Base-by-base conservation (phyloP, 1,140 invertebrate genomes). In the Caenorhabditis tropicalis region DNA sequence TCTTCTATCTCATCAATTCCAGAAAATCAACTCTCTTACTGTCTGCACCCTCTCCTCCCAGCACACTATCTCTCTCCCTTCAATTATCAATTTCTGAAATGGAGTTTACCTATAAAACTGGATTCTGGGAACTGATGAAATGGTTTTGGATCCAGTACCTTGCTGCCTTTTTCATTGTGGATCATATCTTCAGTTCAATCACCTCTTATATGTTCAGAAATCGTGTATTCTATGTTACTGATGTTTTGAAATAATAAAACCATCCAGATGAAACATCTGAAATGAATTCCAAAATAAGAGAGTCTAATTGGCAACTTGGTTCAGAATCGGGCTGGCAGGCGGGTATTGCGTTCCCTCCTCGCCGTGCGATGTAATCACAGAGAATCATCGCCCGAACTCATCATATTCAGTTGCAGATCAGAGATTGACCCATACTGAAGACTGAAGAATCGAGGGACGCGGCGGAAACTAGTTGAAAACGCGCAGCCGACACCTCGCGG, bases 81-180 rank as follows among this genome's bases (percentile, higher is more conserved):
- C 24, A 15, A 7, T 19, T 74, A 24, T 39, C 58, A 36, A 36
- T 65, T 65, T n/a, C 65, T 6, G 65, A 74, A 43, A 39, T 74
- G 65, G 65, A 74, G 43, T 82, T 85, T 43, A 51, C 21, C 6
- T 85, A 85, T 39, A 74, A 51, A 74, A 85, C 84, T 21, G 84
- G 80, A 0, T 46, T 82, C 27, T 82, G 81, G 58, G 80, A 85
- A 29, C 27, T 85, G 56, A 19, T 85, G 15, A 85, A 85, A 48
- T 82, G 84, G 60, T 81, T 80, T 27, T 85, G 84, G 84, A 82
- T 85, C 29, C 84, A 85, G 39, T 85, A 85, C 27, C 36, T 85
- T n/a, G 82, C 80, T 33, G 24, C 60, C 10, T 82, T 60, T 19
- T 27, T 53, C 36, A 60, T 85, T 19, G 29, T 85, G 5, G 29